Evolutionary conservation across 2,113 vertebrate genomes (phyloP).

Genomic region (Carlito syrichta): DNA sequence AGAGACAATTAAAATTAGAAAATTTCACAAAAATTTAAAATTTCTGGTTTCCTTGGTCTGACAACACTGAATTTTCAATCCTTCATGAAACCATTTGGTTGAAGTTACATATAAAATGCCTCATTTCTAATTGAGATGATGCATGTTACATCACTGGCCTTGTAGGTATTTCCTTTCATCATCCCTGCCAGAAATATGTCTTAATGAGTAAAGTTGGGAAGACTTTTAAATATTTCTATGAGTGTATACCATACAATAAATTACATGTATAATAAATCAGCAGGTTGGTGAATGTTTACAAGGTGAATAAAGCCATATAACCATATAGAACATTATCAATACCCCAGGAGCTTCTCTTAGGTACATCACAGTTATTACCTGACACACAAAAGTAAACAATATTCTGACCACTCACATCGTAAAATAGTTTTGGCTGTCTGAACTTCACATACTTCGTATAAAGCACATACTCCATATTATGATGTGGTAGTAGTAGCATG

Average conservation of each 20-base stretch:
- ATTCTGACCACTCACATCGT: background rate
- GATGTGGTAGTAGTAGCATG: background rate
- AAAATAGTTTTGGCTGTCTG: background rate
- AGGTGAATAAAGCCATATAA: background rate
- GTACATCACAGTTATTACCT: background rate
- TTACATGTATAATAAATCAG: background rate
- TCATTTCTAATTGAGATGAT: background rate
- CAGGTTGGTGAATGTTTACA: background rate
- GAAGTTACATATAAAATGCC: too few relatives aligned
- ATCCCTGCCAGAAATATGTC: background rate
- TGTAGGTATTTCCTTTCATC: background rate
- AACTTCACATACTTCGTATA: background rate
- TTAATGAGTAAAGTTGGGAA: background rate
- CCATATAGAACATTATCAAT: background rate
- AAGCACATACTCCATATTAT: background rate
- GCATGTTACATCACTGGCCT: rapidly evolving
- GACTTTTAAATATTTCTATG: background rate
- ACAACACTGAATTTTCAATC: background rate
- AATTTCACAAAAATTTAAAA: background rate
- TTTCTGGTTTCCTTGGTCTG: background rate
- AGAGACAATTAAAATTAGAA: background rate
- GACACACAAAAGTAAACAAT: background rate
- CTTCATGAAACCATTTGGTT: background rate
- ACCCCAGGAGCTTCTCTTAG: background rate
- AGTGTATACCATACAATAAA: background rate